These are phyloP conservation scores for Tragelaphus scriptus DNA, from an alignment of 2,113 vertebrate genomes.

Conservation along the genomic window DNA sequence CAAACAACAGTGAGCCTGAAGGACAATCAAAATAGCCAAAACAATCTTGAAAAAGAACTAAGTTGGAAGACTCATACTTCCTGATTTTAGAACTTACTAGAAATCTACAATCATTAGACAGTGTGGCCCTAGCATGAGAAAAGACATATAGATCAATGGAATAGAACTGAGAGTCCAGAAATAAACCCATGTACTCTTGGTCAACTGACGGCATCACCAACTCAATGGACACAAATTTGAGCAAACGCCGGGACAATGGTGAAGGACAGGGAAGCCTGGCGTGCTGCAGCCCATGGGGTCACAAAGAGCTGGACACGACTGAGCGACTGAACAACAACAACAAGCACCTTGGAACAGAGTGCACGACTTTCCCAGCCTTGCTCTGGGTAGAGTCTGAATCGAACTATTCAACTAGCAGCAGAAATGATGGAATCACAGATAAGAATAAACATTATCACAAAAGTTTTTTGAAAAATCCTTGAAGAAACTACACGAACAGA, in stretches of 20 bases:
- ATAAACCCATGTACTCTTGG: not conserved
- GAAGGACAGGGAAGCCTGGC: not conserved
- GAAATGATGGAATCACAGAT: conserved; percentile 10
- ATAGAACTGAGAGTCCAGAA: not conserved
- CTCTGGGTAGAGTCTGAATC: not conserved
- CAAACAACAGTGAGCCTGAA: not conserved
- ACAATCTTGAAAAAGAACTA: not conserved
- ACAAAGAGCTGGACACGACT: not conserved
- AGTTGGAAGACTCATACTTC: not conserved
- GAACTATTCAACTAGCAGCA: not conserved
- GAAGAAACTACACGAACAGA: conserved; percentile 63
- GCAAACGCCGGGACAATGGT: not conserved
- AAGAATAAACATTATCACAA: conserved; percentile 19
- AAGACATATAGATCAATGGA: not conserved
- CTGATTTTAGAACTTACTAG: not conserved
- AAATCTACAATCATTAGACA: not conserved
- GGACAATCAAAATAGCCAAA: not conserved
- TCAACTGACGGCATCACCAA: not conserved
- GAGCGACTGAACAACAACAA: not conserved
- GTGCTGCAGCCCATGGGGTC: not conserved
- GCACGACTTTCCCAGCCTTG: not conserved
- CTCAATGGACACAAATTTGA: not conserved
- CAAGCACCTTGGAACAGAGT: not conserved
- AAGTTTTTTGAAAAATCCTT: conserved; percentile 26
- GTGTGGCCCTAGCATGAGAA: not conserved